These are phyloP conservation scores for Enteromius paludinosus DNA, from an alignment of 2,797 vertebrate species.

Conservation along the genomic window DNA sequence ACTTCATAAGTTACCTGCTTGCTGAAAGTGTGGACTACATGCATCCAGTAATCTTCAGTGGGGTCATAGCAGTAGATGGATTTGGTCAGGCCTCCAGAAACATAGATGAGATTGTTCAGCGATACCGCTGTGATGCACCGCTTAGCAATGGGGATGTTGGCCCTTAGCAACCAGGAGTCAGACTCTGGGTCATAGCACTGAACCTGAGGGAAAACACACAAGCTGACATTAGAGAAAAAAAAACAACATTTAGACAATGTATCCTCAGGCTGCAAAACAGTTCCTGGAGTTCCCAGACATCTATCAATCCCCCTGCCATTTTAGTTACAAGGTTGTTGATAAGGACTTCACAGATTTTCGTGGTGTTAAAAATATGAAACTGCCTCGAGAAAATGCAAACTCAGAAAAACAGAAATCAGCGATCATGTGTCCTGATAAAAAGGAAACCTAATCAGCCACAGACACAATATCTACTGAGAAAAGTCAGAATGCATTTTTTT, in stretches of 20 bases:
- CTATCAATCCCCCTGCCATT: neutral
- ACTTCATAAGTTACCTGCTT: slow-evolving; percentile 82
- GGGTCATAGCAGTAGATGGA: slow-evolving; percentile 98
- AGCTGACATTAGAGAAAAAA: neutral
- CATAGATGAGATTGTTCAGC: slow-evolving; percentile 94
- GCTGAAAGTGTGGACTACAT: slow-evolving; percentile 93
- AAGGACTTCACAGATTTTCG: neutral
- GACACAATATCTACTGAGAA: slow-evolving; percentile 11
- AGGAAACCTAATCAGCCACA: slow-evolving; percentile 8
- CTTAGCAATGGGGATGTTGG: slow-evolving; percentile 96
- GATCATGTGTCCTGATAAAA: neutral
- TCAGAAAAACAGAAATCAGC: slow-evolving; percentile 2
- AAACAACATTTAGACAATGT: neutral
- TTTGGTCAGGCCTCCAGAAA: slow-evolving; percentile 96
- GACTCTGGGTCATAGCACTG: slow-evolving; percentile 95
- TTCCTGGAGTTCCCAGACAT: neutral
- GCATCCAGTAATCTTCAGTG: slow-evolving; percentile 95
- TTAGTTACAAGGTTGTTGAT: neutral
- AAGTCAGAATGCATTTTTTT: slow-evolving; percentile 27
- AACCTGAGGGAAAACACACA: slow-evolving; percentile 79
- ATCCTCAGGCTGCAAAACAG: slow-evolving; percentile 5
- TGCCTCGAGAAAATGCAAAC: neutral
- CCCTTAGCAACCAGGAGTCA: slow-evolving; percentile 90
- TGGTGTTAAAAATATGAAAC: neutral
- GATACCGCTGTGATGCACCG: slow-evolving; percentile 97